Evolutionary conservation across 2,797 vertebrate genomes (phyloP), one percentile per base, ranked within the genome.

Genomic region (Toxotes lorentzi): DNA sequence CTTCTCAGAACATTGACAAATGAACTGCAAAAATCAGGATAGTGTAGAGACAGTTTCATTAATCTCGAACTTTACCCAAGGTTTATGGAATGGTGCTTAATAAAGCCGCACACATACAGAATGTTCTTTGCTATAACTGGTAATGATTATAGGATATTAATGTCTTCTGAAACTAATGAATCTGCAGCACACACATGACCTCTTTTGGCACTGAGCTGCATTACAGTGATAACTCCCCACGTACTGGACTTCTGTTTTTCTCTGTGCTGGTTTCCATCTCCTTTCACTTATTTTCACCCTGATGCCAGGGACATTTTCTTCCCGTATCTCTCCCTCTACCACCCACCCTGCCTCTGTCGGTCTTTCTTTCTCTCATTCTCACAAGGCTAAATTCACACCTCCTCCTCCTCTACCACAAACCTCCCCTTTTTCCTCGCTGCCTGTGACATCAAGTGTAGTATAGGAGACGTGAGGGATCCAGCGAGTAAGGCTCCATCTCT

Each of bases 161-260:
- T 89, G 83, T 78, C 74, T 80, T 84, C 76, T 73, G 71, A 80
- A 91, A 87, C 69, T 89, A 92, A 92, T 84, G 76, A 89, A 92
- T 93, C 86, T 85, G 88, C 81, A 93, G 93, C 93, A 94, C 94
- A 94, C 93, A 94, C 84, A 94, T 95, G 95, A 95, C 94, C 94
- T 93, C 95, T 95, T 93, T 95, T 94, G 94, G 93, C 89, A 89
- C 89, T 53, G 66, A 78, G 89, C 82, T 91, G 94, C 92, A 95
- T 95, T 95, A 89, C 94, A 95, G 85, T 89, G 84, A 73, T 84
- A 77, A 76, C 70, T 88, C 74, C 65, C 51, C 65, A 63, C 32
- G 68, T 81, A 69, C 68, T 48, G 53, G 68, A 73, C 73, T 76
- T 71, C 54, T 85, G 60, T 51, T 27, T 70, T 17, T 23, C 51